Conservation (phyloP, 2,888 invertebrate genomes). For the Oasisia sp. region DNA sequence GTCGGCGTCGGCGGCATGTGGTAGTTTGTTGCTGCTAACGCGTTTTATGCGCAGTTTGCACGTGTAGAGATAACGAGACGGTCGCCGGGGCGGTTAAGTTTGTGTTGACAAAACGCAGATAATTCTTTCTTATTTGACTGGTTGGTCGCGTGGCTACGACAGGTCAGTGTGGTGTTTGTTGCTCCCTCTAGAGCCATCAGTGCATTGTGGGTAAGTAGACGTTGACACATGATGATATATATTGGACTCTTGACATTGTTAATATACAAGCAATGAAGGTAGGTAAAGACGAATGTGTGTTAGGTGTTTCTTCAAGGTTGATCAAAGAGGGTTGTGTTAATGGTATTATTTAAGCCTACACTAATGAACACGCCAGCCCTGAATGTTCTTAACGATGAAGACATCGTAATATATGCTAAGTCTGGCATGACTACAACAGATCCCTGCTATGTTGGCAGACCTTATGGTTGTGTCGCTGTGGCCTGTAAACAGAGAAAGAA, state of each 20-base stretch:
- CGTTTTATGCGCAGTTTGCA: not conserved
- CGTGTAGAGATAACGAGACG: not conserved
- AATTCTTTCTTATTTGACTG: not conserved
- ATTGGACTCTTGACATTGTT: not conserved
- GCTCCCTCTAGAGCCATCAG: too few relatives aligned
- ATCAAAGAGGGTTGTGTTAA: not conserved
- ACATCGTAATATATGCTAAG: too few relatives aligned
- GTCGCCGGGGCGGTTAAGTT: not conserved
- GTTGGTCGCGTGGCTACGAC: not conserved
- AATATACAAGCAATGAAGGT: not conserved
- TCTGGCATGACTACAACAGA: too few relatives aligned
- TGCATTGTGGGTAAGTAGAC: too few relatives aligned
- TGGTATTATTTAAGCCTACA: too few relatives aligned
- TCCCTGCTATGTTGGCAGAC: too few relatives aligned
- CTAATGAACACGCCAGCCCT: too few relatives aligned
- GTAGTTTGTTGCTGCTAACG: not conserved
- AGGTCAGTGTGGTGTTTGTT: not conserved
- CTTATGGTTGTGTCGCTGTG: too few relatives aligned
- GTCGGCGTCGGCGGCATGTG: not conserved
- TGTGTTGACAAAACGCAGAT: not conserved
- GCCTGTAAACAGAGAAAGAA: too few relatives aligned
- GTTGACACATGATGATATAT: not conserved
- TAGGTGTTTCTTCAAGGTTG: not conserved
- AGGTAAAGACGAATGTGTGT: not conserved
- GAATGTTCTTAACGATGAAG: too few relatives aligned